phyloP scores from a whole-genome alignment of 2,888 invertebrate species.

The Heliconius erato region DNA sequence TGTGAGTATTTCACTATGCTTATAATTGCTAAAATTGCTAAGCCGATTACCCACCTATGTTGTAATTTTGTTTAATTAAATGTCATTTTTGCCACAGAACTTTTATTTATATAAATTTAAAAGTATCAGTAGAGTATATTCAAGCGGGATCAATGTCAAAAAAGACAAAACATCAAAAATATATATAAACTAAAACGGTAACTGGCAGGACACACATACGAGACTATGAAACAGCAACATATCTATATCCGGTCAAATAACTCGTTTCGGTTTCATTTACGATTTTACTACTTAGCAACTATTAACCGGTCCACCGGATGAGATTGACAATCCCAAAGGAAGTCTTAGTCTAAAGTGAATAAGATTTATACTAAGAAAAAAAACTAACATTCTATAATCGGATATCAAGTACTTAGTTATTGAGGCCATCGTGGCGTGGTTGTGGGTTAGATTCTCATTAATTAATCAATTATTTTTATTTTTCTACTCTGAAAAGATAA shows the following conservation, averaged over 20 bases:
- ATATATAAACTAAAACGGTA: background rate
- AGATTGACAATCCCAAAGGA: constrained; percentile 39
- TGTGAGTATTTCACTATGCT: no score
- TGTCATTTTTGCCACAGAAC: no score
- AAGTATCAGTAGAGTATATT: no score
- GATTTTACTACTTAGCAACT: constrained; percentile 17
- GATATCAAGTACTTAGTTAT: background rate
- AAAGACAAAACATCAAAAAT: no score
- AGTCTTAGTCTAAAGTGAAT: constrained; percentile 12
- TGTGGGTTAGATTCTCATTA: background rate
- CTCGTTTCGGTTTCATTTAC: background rate
- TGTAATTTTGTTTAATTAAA: no score
- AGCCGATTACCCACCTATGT: no score
- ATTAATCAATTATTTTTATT: background rate
- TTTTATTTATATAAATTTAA: no score
- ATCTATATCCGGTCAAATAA: constrained; percentile 4
- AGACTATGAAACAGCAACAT: background rate
- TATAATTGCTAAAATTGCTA: no score
- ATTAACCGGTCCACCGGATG: constrained; percentile 42
- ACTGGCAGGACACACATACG: background rate
- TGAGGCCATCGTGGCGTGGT: background rate
- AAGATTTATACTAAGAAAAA: background rate
- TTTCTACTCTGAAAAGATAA: background rate
- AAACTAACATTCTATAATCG: background rate
- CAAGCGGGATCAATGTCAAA: no score